These are phyloP conservation scores for Herminia tarsipennalis DNA, from an alignment of 2,888 invertebrate species.

Conservation along the genomic window DNA sequence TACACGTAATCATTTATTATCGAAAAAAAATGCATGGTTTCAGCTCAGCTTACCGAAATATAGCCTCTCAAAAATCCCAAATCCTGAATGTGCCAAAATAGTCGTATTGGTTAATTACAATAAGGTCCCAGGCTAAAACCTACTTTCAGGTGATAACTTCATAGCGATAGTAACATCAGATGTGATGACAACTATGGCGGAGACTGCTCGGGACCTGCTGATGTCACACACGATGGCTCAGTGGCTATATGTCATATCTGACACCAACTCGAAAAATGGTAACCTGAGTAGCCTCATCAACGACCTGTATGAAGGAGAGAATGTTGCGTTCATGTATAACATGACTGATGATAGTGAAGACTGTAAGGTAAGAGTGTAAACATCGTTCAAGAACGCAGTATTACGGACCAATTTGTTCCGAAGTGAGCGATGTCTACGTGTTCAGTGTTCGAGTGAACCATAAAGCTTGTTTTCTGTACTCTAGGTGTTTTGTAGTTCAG, in stretches of 20 bases:
- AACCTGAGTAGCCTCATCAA: conserved; percentile 85
- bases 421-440: too few species aligned
- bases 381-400: too few species aligned
- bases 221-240: conserved; percentile 91
- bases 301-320: conserved; percentile 90
- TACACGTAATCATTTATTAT: too few species aligned
- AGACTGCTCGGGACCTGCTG: conserved; percentile 87
- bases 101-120: too few species aligned
- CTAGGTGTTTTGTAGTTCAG: too few species aligned
- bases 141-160: conserved; percentile 83
- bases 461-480: too few species aligned
- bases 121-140: not conserved
- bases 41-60: too few species aligned
- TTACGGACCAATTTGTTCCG: too few species aligned
- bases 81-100: too few species aligned
- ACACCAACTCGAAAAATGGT: conserved; percentile 78
- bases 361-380: conserved; percentile 85
- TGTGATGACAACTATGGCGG: conserved; percentile 87
- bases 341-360: conserved; percentile 78
- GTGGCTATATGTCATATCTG: conserved; percentile 92
- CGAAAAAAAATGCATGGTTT: too few species aligned
- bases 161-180: conserved; percentile 87
- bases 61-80: too few species aligned
- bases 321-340: conserved; percentile 92
- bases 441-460: too few species aligned